phyloP scores from a whole-genome alignment of 2,797 vertebrate genomes.

The Ctenopoma multispine region DNA sequence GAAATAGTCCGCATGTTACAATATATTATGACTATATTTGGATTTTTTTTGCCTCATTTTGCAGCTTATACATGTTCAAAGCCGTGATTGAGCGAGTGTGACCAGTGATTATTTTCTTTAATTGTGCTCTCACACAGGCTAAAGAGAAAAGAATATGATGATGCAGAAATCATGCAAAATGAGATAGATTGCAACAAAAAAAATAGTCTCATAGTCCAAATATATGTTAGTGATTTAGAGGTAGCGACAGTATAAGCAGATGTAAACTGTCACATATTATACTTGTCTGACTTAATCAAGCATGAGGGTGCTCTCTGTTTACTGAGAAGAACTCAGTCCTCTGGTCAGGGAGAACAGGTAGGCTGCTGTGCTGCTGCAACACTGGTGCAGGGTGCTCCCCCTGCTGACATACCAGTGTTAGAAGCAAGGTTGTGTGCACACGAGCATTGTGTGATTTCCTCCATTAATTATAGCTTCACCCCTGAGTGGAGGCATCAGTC shows the following conservation, averaged over 20 bases:
- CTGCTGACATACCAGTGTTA: constrained; percentile 65
- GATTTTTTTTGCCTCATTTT: neutral
- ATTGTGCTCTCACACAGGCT: neutral
- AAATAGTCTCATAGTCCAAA: neutral
- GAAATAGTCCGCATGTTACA: neutral
- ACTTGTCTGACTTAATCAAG: constrained; percentile 48
- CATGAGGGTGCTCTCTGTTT: constrained; percentile 46
- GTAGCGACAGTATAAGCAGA: constrained; percentile 8
- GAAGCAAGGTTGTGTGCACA: constrained; percentile 35
- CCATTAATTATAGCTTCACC: constrained; percentile 55
- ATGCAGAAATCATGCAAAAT: neutral
- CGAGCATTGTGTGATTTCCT: constrained; percentile 31
- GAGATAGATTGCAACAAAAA: neutral
- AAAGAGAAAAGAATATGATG: neutral
- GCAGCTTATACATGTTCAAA: neutral
- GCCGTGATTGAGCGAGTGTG: too few species aligned
- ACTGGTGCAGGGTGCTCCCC: constrained; percentile 63
- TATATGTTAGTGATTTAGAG: neutral
- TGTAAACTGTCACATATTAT: constrained; percentile 24
- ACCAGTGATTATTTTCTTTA: neutral
- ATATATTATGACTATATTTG: neutral
- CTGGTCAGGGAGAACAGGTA: constrained; percentile 47
- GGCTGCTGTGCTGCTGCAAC: constrained; percentile 20
- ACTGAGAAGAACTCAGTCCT: constrained; percentile 59
- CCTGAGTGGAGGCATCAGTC: constrained; percentile 41